Conservation (phyloP, 2,797 vertebrate species). For the Margarornis squamiger region DNA sequence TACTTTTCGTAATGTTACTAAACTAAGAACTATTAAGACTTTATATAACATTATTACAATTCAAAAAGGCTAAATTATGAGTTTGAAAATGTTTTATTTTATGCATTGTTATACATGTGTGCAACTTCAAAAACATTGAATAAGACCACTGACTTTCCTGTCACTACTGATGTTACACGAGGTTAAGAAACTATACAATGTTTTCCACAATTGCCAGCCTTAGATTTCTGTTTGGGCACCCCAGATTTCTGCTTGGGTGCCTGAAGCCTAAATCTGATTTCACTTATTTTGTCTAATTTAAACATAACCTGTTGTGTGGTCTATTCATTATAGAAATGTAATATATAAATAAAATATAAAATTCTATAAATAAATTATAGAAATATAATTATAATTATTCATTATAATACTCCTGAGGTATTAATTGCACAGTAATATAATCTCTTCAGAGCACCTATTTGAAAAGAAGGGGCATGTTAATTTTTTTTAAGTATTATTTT, state of each 20-base stretch:
- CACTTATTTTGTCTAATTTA: background rate
- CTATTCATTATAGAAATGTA: background rate
- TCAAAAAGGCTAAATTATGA: background rate
- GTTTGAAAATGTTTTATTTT: background rate
- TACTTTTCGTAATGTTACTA: background rate
- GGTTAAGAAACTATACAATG: background rate
- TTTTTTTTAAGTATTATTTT: background rate
- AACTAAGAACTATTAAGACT: background rate
- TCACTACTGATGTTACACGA: background rate
- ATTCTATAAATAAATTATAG: too few species aligned
- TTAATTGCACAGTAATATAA: background rate
- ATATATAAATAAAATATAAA: too few species aligned
- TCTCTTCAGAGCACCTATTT: background rate
- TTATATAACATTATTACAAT: background rate
- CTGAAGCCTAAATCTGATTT: background rate
- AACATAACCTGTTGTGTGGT: accelerated
- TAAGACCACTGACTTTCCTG: background rate
- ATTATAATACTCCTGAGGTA: background rate
- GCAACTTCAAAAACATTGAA: background rate
- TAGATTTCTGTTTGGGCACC: background rate
- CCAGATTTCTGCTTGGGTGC: background rate
- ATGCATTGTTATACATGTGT: background rate
- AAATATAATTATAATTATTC: too few species aligned
- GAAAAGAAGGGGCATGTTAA: background rate
- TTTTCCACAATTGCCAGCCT: background rate